Evolutionary conservation across 2,113 vertebrate species (phyloP).

Genomic region (Syngnathus scovelli): DNA sequence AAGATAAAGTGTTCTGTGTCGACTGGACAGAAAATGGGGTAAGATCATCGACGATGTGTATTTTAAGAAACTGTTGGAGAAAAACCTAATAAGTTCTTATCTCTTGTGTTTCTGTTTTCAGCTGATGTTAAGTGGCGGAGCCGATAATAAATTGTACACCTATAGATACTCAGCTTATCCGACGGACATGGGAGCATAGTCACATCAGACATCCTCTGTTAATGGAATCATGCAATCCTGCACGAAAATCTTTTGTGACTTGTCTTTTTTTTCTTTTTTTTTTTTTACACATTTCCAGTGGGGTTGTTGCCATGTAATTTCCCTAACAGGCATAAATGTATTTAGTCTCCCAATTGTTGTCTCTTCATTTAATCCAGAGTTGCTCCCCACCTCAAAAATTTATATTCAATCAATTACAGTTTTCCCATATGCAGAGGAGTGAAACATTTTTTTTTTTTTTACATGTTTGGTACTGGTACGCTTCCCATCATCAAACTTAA

Average conservation of each 20-base stretch:
- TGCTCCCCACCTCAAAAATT: no score
- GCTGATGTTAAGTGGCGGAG: conserved; percentile 92
- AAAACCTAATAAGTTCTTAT: neutral
- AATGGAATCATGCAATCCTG: neutral
- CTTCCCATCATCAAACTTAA: no score
- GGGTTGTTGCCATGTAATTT: conserved; percentile 26
- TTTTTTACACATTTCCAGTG: conserved; percentile 29
- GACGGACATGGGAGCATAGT: conserved; percentile 82
- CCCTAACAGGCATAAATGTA: conserved; percentile 39
- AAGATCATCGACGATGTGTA: conserved; percentile 43
- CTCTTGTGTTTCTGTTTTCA: conserved; percentile 42
- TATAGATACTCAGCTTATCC: conserved; percentile 80
- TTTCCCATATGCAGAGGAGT: no score
- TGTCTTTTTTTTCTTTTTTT: neutral
- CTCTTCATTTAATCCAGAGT: neutral
- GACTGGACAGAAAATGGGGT: conserved; percentile 96
- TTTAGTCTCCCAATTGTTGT: conserved; percentile 26
- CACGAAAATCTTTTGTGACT: conserved; percentile 15
- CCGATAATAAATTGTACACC: conserved; percentile 96
- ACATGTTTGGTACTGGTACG: no score
- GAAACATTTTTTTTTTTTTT: no score
- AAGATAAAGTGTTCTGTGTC: conserved; percentile 94
- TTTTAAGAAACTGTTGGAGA: neutral
- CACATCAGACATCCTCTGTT: neutral
- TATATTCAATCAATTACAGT: no score